These are phyloP conservation scores for Varecia variegata DNA, from an alignment of 2,797 vertebrate species.

Conservation along the genomic window DNA sequence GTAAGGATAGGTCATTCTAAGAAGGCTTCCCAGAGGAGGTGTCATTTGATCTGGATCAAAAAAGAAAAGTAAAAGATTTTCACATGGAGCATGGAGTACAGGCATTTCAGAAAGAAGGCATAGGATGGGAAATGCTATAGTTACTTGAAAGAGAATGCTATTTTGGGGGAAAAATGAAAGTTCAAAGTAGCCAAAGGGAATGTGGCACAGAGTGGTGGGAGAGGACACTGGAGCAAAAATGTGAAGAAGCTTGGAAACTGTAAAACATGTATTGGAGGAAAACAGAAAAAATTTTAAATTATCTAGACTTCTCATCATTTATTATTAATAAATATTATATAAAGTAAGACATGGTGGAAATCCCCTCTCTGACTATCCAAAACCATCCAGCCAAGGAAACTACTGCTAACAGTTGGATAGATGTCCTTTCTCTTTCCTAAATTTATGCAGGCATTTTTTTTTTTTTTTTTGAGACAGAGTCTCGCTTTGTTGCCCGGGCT, in stretches of 20 bases:
- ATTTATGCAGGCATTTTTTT: not conserved
- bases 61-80: not conserved
- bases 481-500: too few relatives aligned
- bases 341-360: not conserved
- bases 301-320: not conserved
- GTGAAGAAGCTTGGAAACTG: not conserved
- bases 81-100: not conserved
- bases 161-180: not conserved
- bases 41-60: not conserved
- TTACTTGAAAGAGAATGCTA: not conserved
- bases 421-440: not conserved
- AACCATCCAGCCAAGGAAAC: not conserved
- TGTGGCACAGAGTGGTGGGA: not conserved
- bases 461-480: too few relatives aligned
- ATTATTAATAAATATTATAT: not conserved
- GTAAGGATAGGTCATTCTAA: not conserved
- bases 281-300: not conserved
- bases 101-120: not conserved
- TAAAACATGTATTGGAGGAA: not conserved
- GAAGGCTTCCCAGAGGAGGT: not conserved
- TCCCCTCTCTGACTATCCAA: not conserved
- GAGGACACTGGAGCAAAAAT: not conserved
- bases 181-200: not conserved
- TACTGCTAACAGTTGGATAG: not conserved
- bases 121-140: not conserved